Evolutionary conservation across 1,140 invertebrate species (phyloP).

Genomic region (Pogonomyrmex barbatus): DNA sequence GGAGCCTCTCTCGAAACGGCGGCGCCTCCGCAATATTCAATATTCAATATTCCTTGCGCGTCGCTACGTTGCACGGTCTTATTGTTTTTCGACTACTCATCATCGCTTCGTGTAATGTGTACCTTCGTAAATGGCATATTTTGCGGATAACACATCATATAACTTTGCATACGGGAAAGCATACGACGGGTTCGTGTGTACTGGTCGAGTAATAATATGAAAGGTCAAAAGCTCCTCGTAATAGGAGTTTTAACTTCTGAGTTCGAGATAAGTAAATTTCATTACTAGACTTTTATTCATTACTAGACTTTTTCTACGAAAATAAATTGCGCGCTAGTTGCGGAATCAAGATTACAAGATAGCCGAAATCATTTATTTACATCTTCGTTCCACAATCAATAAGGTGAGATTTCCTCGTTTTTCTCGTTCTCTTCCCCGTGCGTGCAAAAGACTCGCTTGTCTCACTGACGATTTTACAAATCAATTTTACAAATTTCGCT

Average conservation of each 20-base stretch:
- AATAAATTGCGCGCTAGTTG: background rate
- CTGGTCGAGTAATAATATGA: background rate
- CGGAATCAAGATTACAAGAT: constrained; percentile 4
- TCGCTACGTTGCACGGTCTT: constrained; percentile 11
- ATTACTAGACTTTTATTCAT: background rate
- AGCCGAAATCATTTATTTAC: constrained; percentile 17
- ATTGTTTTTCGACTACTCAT: constrained; percentile 55
- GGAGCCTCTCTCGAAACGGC: constrained; percentile 47
- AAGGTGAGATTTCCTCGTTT: background rate
- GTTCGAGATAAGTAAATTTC: constrained; percentile 14
- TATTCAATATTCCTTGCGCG: constrained; percentile 54
- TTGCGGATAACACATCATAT: constrained; percentile 22
- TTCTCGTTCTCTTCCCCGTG: background rate
- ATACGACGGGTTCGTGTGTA: constrained; percentile 10
- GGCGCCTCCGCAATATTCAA: constrained; percentile 39
- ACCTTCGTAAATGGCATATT: constrained; percentile 33
- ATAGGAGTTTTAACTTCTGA: constrained; percentile 6
- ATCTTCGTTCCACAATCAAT: background rate
- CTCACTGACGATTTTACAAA: background rate
- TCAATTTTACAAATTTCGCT: constrained; percentile 65
- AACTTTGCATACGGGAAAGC: constrained; percentile 31
- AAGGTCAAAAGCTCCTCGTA: constrained; percentile 31
- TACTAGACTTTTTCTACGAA: background rate
- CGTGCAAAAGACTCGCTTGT: constrained; percentile 29
- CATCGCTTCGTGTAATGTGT: constrained; percentile 13